Evolutionary conservation across 2,113 vertebrate genomes (phyloP).

Genomic region (Anser cygnoides): DNA sequence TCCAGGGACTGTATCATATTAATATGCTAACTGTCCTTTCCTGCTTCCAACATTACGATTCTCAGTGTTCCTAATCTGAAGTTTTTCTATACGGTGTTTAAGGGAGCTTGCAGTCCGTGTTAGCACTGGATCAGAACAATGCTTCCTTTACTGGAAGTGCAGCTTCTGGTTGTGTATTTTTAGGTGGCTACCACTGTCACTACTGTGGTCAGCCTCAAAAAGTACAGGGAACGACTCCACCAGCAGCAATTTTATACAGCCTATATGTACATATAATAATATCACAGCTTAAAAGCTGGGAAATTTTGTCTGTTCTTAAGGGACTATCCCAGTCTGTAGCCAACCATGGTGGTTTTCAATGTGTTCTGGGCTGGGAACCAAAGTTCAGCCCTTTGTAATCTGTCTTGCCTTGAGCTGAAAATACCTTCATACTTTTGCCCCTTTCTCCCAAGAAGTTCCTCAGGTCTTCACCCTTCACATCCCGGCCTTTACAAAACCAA

Average conservation of each 20-base stretch:
- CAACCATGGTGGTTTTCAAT: background rate
- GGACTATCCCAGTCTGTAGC: background rate
- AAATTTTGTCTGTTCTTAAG: background rate
- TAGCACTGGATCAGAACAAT: background rate
- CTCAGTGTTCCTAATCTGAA: background rate
- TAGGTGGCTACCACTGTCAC: background rate
- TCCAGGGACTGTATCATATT: background rate
- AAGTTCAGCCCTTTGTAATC: conserved; percentile 4
- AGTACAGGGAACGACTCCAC: background rate
- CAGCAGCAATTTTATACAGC: background rate
- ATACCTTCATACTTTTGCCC: background rate
- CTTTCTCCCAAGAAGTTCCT: background rate
- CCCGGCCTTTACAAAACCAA: conserved; percentile 1
- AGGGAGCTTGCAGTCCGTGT: background rate
- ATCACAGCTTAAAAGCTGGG: background rate
- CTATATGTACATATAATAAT: background rate
- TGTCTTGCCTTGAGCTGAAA: conserved; percentile 3
- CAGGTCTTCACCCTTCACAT: background rate
- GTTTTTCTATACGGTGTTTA: background rate
- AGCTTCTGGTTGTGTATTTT: background rate
- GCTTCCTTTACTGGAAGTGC: background rate
- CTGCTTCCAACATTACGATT: background rate
- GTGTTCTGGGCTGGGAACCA: background rate
- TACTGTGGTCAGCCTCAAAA: background rate
- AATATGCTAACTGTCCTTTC: background rate